Conservation (phyloP, 1,140 invertebrate species). For the Pseudobourletiella spinata region DNA sequence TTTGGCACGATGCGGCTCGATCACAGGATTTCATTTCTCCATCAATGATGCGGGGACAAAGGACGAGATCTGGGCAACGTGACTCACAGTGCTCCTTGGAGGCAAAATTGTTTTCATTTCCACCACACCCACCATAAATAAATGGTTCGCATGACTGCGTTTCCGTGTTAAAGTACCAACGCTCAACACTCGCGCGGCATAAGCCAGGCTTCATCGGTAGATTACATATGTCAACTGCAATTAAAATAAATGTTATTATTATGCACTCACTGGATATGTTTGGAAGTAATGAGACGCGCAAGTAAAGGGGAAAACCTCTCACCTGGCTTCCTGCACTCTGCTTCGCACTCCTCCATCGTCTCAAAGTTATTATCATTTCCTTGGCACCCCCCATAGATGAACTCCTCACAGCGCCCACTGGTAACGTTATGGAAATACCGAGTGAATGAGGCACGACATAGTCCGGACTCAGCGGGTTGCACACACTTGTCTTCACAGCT, state of each 20-base stretch:
- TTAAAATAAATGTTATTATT: conserved; percentile 1
- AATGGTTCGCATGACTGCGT: conserved; percentile 46
- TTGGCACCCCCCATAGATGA: conserved; percentile 79
- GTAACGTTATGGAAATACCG: conserved; percentile 70
- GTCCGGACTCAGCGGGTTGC: conserved; percentile 60
- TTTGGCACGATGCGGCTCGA: conserved; percentile 38
- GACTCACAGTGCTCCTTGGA: conserved; percentile 42
- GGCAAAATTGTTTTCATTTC: conserved; percentile 50
- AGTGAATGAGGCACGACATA: conserved; percentile 70
- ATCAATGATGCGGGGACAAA: conserved; percentile 38
- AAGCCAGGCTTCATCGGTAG: conserved; percentile 20
- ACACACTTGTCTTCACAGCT: conserved; percentile 39
- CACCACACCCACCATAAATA: conserved; percentile 49
- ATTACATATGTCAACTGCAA: conserved; percentile 22
- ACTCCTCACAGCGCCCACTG: conserved; percentile 65
- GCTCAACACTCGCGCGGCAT: conserved; percentile 40
- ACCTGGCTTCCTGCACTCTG: conserved; percentile 48
- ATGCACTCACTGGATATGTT: too few relatives aligned
- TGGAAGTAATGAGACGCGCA: too few relatives aligned
- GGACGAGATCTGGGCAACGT: conserved; percentile 38
- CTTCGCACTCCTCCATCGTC: conserved; percentile 62
- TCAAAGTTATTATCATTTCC: conserved; percentile 83
- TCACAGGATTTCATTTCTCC: conserved; percentile 39
- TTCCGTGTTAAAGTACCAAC: conserved; percentile 47
- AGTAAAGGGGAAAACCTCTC: too few relatives aligned